Percentiles rank a stretch among this genome's conserved stretches.
Conservation (phyloP, 2,113 vertebrate species). For the Girardinichthys multiradiatus region DNA sequence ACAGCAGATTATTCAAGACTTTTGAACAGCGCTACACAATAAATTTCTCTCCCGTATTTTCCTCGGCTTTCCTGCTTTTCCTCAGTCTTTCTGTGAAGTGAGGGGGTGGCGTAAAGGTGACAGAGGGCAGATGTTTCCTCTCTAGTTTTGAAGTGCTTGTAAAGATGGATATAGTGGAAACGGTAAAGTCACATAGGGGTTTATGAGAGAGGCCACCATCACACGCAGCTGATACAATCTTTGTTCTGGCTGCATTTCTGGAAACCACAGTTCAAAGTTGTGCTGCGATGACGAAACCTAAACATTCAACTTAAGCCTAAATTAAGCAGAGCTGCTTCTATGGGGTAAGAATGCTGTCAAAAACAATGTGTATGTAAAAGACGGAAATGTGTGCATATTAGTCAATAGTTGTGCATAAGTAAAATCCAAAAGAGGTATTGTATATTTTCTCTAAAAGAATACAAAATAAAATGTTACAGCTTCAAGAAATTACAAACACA, state of each 20-base stretch:
- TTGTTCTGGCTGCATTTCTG: slow-evolving; percentile 37
- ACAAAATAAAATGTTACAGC: too few species aligned
- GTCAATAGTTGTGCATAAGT: too few species aligned
- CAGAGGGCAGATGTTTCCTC: slow-evolving; percentile 68
- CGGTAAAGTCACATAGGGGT: slow-evolving; percentile 32
- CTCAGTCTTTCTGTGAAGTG: slow-evolving; percentile 55
- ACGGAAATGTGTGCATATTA: too few species aligned
- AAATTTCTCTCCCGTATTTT: background rate
- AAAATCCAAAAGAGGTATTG: too few species aligned
- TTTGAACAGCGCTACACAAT: background rate
- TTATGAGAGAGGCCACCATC: slow-evolving; percentile 35
- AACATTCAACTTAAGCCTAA: slow-evolving; percentile 38
- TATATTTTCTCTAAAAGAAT: too few species aligned
- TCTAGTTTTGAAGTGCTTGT: slow-evolving; percentile 56
- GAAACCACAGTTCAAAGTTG: slow-evolving; percentile 31
- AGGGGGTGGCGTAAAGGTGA: slow-evolving; percentile 62
- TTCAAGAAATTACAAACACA: too few species aligned
- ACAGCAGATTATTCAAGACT: background rate
- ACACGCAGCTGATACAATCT: slow-evolving; percentile 12
- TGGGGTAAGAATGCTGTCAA: too few species aligned
- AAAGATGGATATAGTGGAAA: slow-evolving; percentile 40
- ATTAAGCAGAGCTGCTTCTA: slow-evolving; percentile 6
- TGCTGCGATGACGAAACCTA: slow-evolving; percentile 23
- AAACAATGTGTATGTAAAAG: too few species aligned
- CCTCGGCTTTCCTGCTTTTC: background rate